These are phyloP conservation scores for Ornithoptera priamus DNA, from an alignment of 2,888 invertebrate species.

Conservation along the genomic window DNA sequence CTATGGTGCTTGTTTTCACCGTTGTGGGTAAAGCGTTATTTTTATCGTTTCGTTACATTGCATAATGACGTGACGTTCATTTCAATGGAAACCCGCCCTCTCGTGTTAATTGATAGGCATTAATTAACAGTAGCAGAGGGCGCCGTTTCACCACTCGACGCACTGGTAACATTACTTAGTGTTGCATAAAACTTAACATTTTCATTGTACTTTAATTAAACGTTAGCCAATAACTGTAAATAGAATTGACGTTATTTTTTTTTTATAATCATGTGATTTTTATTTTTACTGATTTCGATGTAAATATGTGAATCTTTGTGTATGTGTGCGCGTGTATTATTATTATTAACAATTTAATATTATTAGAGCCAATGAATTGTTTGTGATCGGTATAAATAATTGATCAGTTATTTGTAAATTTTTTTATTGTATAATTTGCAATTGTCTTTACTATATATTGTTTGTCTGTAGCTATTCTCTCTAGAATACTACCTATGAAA, in stretches of 20 bases:
- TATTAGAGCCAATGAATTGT: constrained; percentile 61
- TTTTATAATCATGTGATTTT: constrained; percentile 61
- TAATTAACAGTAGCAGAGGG: constrained; percentile 29
- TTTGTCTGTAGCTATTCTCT: constrained; percentile 52
- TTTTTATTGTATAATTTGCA: constrained; percentile 71
- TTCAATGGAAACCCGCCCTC: constrained; percentile 46
- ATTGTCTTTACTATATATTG: constrained; percentile 57
- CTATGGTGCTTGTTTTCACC: constrained; percentile 31
- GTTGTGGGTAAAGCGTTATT: constrained; percentile 53
- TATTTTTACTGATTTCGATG: constrained; percentile 61
- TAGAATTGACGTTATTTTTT: constrained; percentile 21
- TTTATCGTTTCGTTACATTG: constrained; percentile 38
- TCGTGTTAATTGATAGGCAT: constrained; percentile 49
- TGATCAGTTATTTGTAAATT: constrained; percentile 66
- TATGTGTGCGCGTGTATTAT: constrained; percentile 48
- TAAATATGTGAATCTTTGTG: constrained; percentile 74
- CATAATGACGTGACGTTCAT: constrained; percentile 34
- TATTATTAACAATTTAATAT: constrained; percentile 58
- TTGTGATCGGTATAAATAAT: constrained; percentile 62
- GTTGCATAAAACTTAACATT: constrained; percentile 19
- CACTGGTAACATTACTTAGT: constrained; percentile 13
- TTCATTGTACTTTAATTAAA: constrained; percentile 28
- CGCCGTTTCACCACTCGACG: constrained; percentile 10
- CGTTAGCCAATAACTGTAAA: constrained; percentile 26
- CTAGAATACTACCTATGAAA: constrained; percentile 30